Percentiles rank a stretch among this genome's conserved stretches.
Conservation (phyloP, 2,113 vertebrate genomes). For the zebrafish (Danio rerio) region GRCz12tu NC_133198.1:24445001-24445500, state of each 20-base stretch:
- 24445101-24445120: neutral
- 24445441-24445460: neutral
- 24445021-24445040: constrained; percentile 84
- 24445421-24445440: constrained; percentile 41
- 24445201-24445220: constrained; percentile 21
- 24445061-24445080: neutral
- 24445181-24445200: neutral
- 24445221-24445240: neutral
- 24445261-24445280: neutral
- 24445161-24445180: neutral
- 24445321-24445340: constrained; percentile 33
- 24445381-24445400: constrained; percentile 58
- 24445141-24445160: neutral
- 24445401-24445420: constrained; percentile 57
- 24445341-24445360: constrained; percentile 25
- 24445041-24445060: constrained; percentile 15
- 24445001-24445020: constrained; percentile 78
- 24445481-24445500: neutral
- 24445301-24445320: constrained; percentile 34
- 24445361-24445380: constrained; percentile 54
- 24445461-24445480: constrained; percentile 6
- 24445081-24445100: neutral
- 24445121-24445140: constrained; percentile 1
- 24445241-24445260: neutral
- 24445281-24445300: neutral